Percentiles rank a stretch among this genome's conserved stretches.
Evolutionary conservation across 2,888 invertebrate species (phyloP).

Genomic region (Caradrina clavipalpis): DNA sequence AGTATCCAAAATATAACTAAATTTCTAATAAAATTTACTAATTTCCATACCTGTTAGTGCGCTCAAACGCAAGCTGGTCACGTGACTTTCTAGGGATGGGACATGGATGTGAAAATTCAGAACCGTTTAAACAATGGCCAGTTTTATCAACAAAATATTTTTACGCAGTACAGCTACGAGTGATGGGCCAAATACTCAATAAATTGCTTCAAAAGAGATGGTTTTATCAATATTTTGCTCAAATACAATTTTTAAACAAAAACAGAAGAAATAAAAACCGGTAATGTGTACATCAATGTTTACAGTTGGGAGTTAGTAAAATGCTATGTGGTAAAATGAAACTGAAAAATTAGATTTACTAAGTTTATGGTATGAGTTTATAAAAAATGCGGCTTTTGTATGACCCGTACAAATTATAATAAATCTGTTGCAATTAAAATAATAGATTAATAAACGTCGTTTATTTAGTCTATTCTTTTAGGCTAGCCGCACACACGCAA

Average conservation of each 20-base stretch:
- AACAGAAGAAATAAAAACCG: slow-evolving; percentile 17
- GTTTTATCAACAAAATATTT: slow-evolving; percentile 39
- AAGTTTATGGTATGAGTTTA: background rate
- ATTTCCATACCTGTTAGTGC: slow-evolving; percentile 93
- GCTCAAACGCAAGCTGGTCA: slow-evolving; percentile 93
- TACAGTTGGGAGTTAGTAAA: background rate
- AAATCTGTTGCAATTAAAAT: no score
- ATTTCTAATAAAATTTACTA: slow-evolving; percentile 87
- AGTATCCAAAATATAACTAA: slow-evolving; percentile 81
- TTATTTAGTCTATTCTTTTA: no score
- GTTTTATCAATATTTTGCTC: background rate
- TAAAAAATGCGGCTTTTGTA: no score
- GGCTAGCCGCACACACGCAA: no score
- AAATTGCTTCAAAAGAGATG: background rate
- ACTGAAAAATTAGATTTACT: background rate
- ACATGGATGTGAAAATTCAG: slow-evolving; percentile 58
- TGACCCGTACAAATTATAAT: no score
- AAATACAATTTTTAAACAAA: background rate
- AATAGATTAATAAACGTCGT: no score
- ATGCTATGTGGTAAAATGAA: background rate
- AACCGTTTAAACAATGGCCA: slow-evolving; percentile 60
- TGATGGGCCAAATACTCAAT: background rate
- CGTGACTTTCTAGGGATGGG: slow-evolving; percentile 91
- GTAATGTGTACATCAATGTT: background rate
- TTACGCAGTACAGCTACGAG: rapidly evolving